Evolutionary conservation across 2,888 invertebrate species (phyloP), one percentile per base, ranked within the genome.

Genomic region (Tetrapedia diversipes): DNA sequence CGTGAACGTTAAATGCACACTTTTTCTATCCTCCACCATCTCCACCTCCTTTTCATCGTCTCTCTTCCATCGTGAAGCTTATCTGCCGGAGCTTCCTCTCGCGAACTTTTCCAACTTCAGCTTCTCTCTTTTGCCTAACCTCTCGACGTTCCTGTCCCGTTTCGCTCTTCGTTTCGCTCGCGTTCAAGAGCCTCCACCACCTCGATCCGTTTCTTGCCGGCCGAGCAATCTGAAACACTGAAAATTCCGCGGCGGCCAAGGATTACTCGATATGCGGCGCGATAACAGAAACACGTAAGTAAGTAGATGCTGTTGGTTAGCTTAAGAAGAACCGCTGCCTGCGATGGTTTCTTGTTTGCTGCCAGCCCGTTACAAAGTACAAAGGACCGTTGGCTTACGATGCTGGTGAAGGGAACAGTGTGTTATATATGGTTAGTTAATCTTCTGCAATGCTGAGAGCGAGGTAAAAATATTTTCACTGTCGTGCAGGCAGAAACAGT

Each of bases 1-100:
- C 69, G 54, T 54, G 65, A 68, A 70, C 81, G 74, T 84, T 84
- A 81, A 83, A 80, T 73, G 84, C 79, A 77, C 72, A 75, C 77
- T 75, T 66, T 77, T 57, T 61, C 71, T 41, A 45, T 54, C 57
- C 53, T 59, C 8, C 66, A 29, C 47, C 43, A 10, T 1, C 72
- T 29, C 29, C 60, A n/a, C n/a, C n/a, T n/a, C n/a, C n/a, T n/a
- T n/a, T n/a, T n/a, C n/a, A n/a, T 22, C 47, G 16, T 59, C 51
- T 34, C 54, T 41, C 47, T 65, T 61, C 54, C 56, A 45, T 49
- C 53, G 6, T 11, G 47, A 34, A 54, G 63, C 80, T 78, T 84
- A 80, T 74, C 82, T 70, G 37, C 59, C 57, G 27, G 61, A 51
- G 64, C 29, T 76, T 71, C 70, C 66, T 54, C 70, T 64, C 51